A percentile compares a stretch with the other conserved stretches of the same genome.
Evolutionary conservation across 2,888 invertebrate species (phyloP).

Genomic region (Neoitamus cyanurus): DNA sequence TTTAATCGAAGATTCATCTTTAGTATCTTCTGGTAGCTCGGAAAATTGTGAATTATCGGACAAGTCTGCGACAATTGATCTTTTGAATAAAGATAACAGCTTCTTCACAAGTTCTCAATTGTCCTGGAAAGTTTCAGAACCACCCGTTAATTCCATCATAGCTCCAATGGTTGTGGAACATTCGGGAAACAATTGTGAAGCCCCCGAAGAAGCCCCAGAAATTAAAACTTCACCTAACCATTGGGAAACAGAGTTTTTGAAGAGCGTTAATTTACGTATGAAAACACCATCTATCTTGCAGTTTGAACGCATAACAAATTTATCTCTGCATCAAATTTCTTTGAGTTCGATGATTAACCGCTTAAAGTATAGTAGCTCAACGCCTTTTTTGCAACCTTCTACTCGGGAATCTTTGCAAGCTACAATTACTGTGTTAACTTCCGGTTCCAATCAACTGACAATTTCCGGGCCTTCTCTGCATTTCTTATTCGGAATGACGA

Average conservation of each 20-base stretch:
- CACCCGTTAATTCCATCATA: neutral
- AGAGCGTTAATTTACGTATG: neutral
- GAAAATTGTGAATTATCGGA: neutral
- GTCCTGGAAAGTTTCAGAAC: neutral
- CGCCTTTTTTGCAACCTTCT: neutral
- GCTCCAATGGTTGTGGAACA: neutral
- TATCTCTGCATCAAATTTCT: neutral
- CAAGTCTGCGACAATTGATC: neutral
- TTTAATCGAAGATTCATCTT: neutral
- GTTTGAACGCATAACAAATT: neutral
- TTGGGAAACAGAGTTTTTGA: neutral
- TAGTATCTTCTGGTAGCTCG: neutral
- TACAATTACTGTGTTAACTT: neutral
- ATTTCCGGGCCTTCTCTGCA: neutral
- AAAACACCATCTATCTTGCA: neutral
- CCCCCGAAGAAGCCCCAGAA: neutral
- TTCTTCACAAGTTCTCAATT: neutral
- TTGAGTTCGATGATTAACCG: neutral
- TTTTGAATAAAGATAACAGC: neutral
- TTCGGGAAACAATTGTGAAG: neutral
- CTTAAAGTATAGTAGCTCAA: neutral
- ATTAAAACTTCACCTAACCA: neutral
- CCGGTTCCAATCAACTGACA: neutral
- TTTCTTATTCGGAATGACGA: neutral
- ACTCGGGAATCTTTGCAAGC: neutral